Percentiles rank a stretch among this genome's conserved stretches.
Evolutionary conservation across 1,140 invertebrate species (phyloP).

Genomic region (Proales similis): DNA sequence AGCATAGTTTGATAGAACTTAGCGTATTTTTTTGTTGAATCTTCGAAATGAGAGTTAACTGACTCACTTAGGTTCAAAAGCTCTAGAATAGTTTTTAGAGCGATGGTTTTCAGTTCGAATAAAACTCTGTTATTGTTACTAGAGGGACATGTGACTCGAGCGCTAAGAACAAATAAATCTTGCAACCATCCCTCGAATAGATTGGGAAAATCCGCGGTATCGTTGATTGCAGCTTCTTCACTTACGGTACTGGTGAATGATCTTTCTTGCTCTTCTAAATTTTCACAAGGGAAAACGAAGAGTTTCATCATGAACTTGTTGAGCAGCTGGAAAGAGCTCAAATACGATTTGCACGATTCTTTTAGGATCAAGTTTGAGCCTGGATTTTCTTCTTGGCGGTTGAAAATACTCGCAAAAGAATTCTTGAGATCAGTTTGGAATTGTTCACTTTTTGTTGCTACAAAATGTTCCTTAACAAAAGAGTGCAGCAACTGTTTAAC

Average conservation of each 20-base stretch:
- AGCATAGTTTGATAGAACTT: too few relatives aligned
- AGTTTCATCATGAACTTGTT: slow-evolving; percentile 26
- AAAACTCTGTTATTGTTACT: background rate
- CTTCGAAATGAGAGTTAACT: background rate
- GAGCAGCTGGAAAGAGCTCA: slow-evolving; percentile 3
- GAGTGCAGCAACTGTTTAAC: slow-evolving; percentile 17
- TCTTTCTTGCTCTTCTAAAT: background rate
- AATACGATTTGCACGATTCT: slow-evolving; percentile 2
- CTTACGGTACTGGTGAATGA: background rate
- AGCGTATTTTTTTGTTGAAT: background rate
- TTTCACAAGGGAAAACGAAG: slow-evolving; percentile 23
- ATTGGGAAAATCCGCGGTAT: background rate
- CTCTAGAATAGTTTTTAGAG: slow-evolving; percentile 22
- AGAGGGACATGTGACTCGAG: background rate
- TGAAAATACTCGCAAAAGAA: too few relatives aligned
- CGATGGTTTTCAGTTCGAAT: slow-evolving; percentile 23
- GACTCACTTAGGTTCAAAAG: slow-evolving; percentile 4
- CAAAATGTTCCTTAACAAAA: slow-evolving; percentile 1
- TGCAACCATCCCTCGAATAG: slow-evolving; percentile 29
- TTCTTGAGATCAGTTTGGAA: too few relatives aligned
- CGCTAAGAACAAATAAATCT: slow-evolving; percentile 22
- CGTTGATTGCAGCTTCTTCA: background rate
- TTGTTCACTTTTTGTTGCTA: too few relatives aligned
- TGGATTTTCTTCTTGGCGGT: too few relatives aligned
- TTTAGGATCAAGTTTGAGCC: too few relatives aligned